phyloP scores from a whole-genome alignment of 1,140 invertebrate species.

The Pemphigus obesinymphae region DNA sequence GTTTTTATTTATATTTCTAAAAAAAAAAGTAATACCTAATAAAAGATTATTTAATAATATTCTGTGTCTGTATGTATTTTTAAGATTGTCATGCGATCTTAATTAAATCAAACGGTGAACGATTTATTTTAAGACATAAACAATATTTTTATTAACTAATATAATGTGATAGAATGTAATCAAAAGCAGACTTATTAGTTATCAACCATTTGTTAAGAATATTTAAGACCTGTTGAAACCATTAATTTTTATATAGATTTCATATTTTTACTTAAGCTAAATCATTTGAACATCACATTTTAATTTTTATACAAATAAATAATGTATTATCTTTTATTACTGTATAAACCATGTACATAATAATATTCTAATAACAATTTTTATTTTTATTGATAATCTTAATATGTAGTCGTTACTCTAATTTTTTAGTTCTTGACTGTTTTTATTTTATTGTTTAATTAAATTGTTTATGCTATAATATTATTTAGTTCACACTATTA shows the following conservation, averaged over 20 bases:
- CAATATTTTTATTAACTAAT: neutral
- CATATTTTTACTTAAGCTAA: neutral
- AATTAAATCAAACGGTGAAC: neutral
- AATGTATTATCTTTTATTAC: neutral
- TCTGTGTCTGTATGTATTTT: neutral
- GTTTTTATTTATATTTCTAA: neutral
- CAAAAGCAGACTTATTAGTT: slow-evolving; percentile 26
- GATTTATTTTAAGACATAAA: neutral
- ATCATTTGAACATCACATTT: neutral
- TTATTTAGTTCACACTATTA: too few species aligned
- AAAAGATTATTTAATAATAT: neutral
- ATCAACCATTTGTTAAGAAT: neutral
- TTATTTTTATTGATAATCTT: neutral
- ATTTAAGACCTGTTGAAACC: neutral
- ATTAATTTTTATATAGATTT: neutral
- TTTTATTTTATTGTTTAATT: neutral
- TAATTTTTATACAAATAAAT: neutral
- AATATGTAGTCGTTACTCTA: neutral
- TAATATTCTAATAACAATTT: neutral
- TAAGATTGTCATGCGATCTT: neutral
- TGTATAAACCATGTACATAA: neutral
- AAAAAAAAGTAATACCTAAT: neutral
- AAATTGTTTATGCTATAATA: neutral
- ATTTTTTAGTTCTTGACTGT: neutral
- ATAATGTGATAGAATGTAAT: slow-evolving; percentile 19